Evolutionary conservation across 2,113 vertebrate species (phyloP), one percentile per base, ranked within the genome.

Genomic region (Xiphophorus couchianus): DNA sequence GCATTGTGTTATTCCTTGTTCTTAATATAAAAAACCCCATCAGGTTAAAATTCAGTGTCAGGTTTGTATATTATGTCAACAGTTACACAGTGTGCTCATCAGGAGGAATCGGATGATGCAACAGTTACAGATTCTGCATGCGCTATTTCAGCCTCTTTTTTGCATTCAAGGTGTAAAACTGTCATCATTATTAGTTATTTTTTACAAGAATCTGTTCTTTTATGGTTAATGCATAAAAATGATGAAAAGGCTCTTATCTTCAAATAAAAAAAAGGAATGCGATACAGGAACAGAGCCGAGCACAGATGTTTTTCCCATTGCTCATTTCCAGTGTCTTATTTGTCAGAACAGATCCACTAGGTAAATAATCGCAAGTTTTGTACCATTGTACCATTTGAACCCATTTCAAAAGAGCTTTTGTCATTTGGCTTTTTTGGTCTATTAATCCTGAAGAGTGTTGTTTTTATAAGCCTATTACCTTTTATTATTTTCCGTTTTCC

Each of bases 391-490:
- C 28, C 28, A 28, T 28, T 28, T 28, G 61, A 1, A 3, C 22
- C 37, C 13, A 35, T 48, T 63, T 71, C 65, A 73, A 22, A 33
- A 25, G 19, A 17, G 30, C 22, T 69, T 76, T 79, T 80, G 77
- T 86, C 82, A 79, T 77, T 77, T 87, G 54, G 39, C 51, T 67
- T 63, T 74, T 83, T 81, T 71, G 37, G 37, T 71, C 74, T 62
- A 78, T 81, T 82, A 80, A 63, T 74, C 80, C 76, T 82, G 39
- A 83, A 70, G 51, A 64, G 51, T 77, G 78, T 79, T 76, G 69
- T 66, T 88, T 74, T 89, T 76, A 90, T 82, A 78, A 74, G 78
- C 69, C 70, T 29, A 54, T 83, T 83, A 29, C 44, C n/a, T 83
- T 90, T 87, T 85, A 78, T 63, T 78, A 81, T 84, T 86, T 79